Percentiles rank a stretch among this genome's conserved stretches.
These are phyloP conservation scores for Atherinosoma microstoma DNA, from an alignment of 2,797 vertebrate species.

Conservation along the genomic window DNA sequence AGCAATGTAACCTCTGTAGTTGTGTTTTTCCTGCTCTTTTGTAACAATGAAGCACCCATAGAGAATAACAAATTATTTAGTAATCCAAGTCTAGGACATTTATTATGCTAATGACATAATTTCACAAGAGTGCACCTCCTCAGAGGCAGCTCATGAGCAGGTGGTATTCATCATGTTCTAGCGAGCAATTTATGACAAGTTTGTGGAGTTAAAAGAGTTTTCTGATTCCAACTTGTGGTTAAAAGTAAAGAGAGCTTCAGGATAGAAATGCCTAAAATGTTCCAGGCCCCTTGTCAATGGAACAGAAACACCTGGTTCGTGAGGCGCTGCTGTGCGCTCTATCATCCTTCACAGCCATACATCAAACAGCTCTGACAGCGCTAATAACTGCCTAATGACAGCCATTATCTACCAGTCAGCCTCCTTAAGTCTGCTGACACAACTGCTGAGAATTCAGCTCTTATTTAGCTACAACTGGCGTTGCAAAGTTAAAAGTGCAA, in stretches of 20 bases:
- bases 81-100: neutral
- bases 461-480: conserved; percentile 15
- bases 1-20: neutral
- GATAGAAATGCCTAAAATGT: conserved; percentile 8
- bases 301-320: conserved; percentile 41
- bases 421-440: conserved; percentile 53
- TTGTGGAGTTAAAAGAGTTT: conserved; percentile 1
- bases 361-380: conserved; percentile 59
- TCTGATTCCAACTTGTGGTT: neutral
- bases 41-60: neutral
- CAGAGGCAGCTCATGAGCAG: conserved; percentile 3
- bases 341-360: conserved; percentile 43
- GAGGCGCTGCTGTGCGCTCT: conserved; percentile 18
- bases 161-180: neutral
- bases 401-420: conserved; percentile 55
- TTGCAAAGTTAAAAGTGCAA: neutral
- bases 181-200: conserved; percentile 13
- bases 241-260: conserved; percentile 14
- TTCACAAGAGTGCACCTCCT: conserved; percentile 1
- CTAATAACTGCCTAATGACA: conserved; percentile 68
- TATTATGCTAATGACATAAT: neutral
- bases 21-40: neutral
- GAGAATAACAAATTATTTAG: neutral
- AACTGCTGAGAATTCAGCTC: conserved; percentile 25
- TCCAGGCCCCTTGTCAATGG: neutral